Conservation (phyloP, 92 coral and sea anemone species). For the Porites evermanni region DNA sequence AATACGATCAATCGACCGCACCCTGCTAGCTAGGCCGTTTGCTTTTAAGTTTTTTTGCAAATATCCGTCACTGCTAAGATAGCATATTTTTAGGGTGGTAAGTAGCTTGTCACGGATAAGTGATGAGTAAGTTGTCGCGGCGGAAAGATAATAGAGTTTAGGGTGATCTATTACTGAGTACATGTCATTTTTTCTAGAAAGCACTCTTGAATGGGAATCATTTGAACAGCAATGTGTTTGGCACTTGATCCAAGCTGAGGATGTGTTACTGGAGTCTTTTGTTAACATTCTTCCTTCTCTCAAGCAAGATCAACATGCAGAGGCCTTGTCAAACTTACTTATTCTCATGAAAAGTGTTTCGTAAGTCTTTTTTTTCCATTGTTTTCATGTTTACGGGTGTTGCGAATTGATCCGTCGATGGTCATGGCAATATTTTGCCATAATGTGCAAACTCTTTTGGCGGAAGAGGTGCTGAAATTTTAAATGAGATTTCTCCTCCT, state of each 20-base stretch:
- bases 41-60: too few relatives aligned
- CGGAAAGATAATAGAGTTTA: background rate
- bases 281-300: conserved; percentile 87
- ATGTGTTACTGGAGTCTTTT: conserved; percentile 87
- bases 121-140: too few relatives aligned
- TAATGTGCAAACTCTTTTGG: too few relatives aligned
- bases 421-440: too few relatives aligned
- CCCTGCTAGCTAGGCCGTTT: background rate
- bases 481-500: too few relatives aligned
- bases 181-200: conserved; percentile 45
- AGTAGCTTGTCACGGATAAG: background rate
- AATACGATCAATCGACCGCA: background rate
- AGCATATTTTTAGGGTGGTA: too few relatives aligned
- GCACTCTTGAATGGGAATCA: conserved; percentile 96
- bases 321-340: conserved; percentile 91
- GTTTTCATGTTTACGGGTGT: background rate
- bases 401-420: too few relatives aligned
- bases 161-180: background rate
- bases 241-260: conserved; percentile 98
- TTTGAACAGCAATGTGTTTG: conserved; percentile 97
- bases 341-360: conserved; percentile 90
- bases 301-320: conserved; percentile 83
- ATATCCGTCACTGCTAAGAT: too few relatives aligned
- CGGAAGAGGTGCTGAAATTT: too few relatives aligned
- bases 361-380: conserved; percentile 55